Conservation (phyloP, 2,797 vertebrate species). For the Phalanger gymnotis region DNA sequence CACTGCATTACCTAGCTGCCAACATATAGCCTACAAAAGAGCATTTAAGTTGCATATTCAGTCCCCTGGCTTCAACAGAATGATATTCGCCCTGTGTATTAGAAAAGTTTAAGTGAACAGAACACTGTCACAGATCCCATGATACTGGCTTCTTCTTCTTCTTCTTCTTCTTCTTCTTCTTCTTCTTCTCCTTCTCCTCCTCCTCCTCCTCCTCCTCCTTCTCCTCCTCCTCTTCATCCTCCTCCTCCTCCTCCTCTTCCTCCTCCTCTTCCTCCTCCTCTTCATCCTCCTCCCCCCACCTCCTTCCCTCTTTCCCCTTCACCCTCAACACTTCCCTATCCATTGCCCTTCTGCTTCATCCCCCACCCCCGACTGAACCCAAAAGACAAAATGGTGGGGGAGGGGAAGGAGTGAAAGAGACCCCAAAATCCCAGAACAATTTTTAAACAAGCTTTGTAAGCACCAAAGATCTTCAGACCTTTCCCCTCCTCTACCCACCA, state of each 20-base stretch:
- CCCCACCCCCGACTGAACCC: not conserved
- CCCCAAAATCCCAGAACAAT: accelerated
- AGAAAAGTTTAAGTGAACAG: conserved; percentile 97
- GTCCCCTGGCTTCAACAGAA: conserved; percentile 99
- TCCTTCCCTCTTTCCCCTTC: not conserved
- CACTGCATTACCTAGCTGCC: conserved; percentile 81
- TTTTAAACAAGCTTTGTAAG: no score
- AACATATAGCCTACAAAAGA: conserved; percentile 93
- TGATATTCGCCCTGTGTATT: conserved; percentile 97
- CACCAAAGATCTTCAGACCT: not conserved
- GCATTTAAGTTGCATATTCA: conserved; percentile 95
- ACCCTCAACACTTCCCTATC: not conserved
- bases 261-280: not conserved
- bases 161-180: conserved; percentile 94
- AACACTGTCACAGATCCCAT: conserved; percentile 85
- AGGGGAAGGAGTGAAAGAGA: not conserved
- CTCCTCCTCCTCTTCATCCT: conserved; percentile 89
- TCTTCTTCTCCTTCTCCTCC: conserved; percentile 82
- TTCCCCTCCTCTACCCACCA: not conserved
- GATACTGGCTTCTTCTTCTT: not conserved
- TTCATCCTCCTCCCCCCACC: accelerated
- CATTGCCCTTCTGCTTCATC: not conserved
- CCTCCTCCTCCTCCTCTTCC: no score
- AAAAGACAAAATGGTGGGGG: accelerated
- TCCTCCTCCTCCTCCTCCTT: not conserved